A percentile compares a stretch with the other conserved stretches of the same genome.
Evolutionary conservation across 2,888 invertebrate species (phyloP).

Genomic region (Drosophila monieri): DNA sequence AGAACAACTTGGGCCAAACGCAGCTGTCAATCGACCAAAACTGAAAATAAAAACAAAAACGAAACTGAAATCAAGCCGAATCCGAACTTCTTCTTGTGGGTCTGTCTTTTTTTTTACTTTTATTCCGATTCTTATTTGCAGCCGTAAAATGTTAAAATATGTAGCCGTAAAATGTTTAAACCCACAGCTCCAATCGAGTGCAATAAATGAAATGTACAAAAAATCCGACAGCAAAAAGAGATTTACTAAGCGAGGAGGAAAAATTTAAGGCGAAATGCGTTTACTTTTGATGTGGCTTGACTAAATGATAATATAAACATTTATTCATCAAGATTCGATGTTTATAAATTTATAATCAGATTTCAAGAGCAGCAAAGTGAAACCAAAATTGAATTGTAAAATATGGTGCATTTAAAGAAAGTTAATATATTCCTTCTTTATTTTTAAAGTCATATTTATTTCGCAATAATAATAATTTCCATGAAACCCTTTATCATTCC

Average conservation of each 20-base stretch:
- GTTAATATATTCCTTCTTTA: too few species aligned
- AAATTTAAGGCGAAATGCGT: slow-evolving; percentile 19
- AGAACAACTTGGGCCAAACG: slow-evolving; percentile 43
- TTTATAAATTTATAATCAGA: slow-evolving; percentile 29
- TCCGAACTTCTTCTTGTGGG: slow-evolving; percentile 44
- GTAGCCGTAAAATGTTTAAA: slow-evolving; percentile 71
- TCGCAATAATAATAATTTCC: background rate
- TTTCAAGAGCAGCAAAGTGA: slow-evolving; percentile 16
- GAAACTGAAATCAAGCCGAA: slow-evolving; percentile 59
- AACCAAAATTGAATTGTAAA: slow-evolving; percentile 14
- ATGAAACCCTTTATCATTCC: background rate
- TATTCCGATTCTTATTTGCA: slow-evolving; percentile 21
- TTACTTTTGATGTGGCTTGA: slow-evolving; percentile 36
- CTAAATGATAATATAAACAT: slow-evolving; percentile 39
- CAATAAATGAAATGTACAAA: slow-evolving; percentile 52
- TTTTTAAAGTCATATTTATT: background rate
- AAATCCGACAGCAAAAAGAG: slow-evolving; percentile 10
- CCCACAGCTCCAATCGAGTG: slow-evolving; percentile 49
- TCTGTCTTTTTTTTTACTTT: slow-evolving; percentile 15
- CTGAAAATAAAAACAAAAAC: slow-evolving; percentile 47
- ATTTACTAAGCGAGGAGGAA: slow-evolving; percentile 18
- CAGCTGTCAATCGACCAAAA: slow-evolving; percentile 53
- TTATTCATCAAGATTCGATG: slow-evolving; percentile 25
- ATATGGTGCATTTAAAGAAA: background rate
- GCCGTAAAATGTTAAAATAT: slow-evolving; percentile 64